Evolutionary conservation across 2,113 vertebrate genomes (phyloP).

Genomic region (sheep (Ovis aries)): ARS-UI_Ramb_v3.0 NC_056070.1:63683001-63683500

Average conservation of each 20-base stretch:
- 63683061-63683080: background rate
- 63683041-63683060: background rate
- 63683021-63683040: background rate
- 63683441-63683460: background rate
- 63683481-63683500: background rate
- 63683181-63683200: background rate
- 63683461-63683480: background rate
- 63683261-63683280: background rate
- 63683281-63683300: background rate
- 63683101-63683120: background rate
- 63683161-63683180: background rate
- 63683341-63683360: background rate
- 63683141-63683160: background rate
- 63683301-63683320: background rate
- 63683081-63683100: background rate
- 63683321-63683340: background rate
- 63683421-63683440: background rate
- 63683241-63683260: background rate
- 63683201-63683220: background rate
- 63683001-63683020: background rate
- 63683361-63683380: background rate
- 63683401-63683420: background rate
- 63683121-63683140: background rate
- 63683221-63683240: background rate
- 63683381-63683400: background rate